Conservation (phyloP, 1,140 invertebrate species). For the Trichonephila clavipes region DNA sequence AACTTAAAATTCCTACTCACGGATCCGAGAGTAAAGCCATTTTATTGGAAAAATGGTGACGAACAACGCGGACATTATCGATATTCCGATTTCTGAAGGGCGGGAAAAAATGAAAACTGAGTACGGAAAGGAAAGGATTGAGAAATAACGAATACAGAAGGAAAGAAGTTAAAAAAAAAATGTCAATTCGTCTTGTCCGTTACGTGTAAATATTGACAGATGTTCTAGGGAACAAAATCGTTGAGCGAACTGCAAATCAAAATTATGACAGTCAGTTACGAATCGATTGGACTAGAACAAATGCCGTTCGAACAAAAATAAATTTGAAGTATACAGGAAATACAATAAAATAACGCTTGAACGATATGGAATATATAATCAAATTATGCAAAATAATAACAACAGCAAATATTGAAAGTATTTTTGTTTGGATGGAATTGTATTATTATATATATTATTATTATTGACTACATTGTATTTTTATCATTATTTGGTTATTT, state of each 20-base stretch:
- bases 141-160: background rate
- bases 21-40: conserved; percentile 1
- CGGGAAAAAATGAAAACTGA: background rate
- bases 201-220: conserved; percentile 56
- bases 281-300: conserved; percentile 16
- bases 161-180: conserved; percentile 14
- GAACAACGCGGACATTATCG: conserved; percentile 21
- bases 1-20: conserved; percentile 33
- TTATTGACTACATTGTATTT: no score
- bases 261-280: conserved; percentile 26
- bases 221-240: background rate
- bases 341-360: background rate
- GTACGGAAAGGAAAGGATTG: background rate
- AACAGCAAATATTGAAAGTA: no score
- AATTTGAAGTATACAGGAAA: background rate
- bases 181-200: conserved; percentile 10
- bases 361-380: no score
- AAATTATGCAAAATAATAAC: no score
- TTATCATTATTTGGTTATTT: no score
- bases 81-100: conserved; percentile 46
- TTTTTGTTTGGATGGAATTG: no score
- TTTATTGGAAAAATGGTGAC: conserved; percentile 36
- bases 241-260: background rate
- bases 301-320: background rate
- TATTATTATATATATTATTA: no score